phyloP scores from a whole-genome alignment of 2,888 invertebrate species.

The Alsophila aescularia region DNA sequence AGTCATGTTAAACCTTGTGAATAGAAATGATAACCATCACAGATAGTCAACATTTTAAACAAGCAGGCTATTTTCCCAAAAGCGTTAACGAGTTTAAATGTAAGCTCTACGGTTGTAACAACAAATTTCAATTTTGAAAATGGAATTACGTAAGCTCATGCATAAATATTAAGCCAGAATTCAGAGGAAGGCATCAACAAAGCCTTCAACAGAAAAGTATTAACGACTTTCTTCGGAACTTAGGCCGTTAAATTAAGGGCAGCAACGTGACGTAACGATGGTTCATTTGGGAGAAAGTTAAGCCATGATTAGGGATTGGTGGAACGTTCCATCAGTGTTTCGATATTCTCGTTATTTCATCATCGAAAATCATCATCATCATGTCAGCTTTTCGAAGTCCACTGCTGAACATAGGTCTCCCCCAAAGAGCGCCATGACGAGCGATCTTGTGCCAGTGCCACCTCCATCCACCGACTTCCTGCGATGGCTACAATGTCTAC shows the following conservation, averaged over 20 bases:
- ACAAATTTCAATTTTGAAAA: slow-evolving; percentile 30
- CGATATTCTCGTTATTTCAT: not conserved
- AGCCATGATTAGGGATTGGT: slow-evolving; percentile 33
- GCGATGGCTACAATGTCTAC: too few species aligned
- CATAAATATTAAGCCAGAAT: slow-evolving; percentile 35
- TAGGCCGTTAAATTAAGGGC: slow-evolving; percentile 46
- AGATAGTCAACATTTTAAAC: slow-evolving; percentile 1
- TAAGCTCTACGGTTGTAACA: slow-evolving; percentile 20
- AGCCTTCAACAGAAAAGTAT: slow-evolving; percentile 35
- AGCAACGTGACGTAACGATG: slow-evolving; percentile 48
- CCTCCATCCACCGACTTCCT: too few species aligned
- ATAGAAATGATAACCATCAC: not conserved
- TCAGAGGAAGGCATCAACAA: slow-evolving; percentile 31
- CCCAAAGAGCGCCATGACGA: too few species aligned
- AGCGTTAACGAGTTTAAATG: slow-evolving; percentile 14
- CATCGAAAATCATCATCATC: too few species aligned
- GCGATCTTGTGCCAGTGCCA: too few species aligned
- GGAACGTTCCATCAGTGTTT: not conserved
- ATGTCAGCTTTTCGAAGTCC: too few species aligned
- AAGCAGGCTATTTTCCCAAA: not conserved
- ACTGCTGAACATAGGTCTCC: too few species aligned
- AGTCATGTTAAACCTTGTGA: not conserved
- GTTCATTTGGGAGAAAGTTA: slow-evolving; percentile 42
- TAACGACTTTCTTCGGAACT: slow-evolving; percentile 49
- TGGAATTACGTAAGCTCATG: slow-evolving; percentile 34